phyloP scores from a whole-genome alignment of 2,113 vertebrate genomes.

The Sula dactylatra region DNA sequence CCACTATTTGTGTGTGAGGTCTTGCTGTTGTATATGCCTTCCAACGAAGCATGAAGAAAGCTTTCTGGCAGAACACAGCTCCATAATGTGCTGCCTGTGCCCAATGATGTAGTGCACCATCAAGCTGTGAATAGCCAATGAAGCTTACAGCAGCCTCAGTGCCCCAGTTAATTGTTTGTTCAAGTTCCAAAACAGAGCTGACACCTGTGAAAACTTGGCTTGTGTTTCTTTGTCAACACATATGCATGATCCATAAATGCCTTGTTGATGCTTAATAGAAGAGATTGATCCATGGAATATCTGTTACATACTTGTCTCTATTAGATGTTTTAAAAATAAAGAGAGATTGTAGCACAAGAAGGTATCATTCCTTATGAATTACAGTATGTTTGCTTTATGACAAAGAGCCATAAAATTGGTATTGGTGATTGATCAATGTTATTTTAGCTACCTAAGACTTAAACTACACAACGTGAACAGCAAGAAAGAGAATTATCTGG shows the following conservation, averaged over 20 bases:
- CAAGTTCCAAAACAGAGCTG: not conserved
- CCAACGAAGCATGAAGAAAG: not conserved
- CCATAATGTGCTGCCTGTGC: not conserved
- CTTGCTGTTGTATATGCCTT: not conserved
- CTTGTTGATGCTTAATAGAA: not conserved
- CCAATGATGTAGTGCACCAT: not conserved
- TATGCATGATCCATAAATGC: not conserved
- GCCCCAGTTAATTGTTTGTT: not conserved
- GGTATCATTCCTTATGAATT: not conserved
- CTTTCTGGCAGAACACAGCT: not conserved
- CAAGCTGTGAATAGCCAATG: not conserved
- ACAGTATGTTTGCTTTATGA: not conserved
- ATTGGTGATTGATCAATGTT: not conserved
- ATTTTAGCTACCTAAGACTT: not conserved
- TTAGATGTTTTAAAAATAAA: not conserved
- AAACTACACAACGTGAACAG: not conserved
- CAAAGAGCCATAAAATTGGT: not conserved
- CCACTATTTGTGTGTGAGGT: not conserved
- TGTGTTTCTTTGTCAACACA: not conserved
- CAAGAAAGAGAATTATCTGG: not conserved
- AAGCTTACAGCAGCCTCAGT: not conserved
- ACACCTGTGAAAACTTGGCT: conserved; percentile 38
- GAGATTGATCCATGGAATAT: not conserved
- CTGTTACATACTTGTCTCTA: not conserved
- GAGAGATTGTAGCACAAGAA: not conserved